Percentiles rank a stretch among this genome's conserved stretches.
phyloP scores from a whole-genome alignment of 2,797 vertebrate genomes.

The Leptodactylus fallax region DNA sequence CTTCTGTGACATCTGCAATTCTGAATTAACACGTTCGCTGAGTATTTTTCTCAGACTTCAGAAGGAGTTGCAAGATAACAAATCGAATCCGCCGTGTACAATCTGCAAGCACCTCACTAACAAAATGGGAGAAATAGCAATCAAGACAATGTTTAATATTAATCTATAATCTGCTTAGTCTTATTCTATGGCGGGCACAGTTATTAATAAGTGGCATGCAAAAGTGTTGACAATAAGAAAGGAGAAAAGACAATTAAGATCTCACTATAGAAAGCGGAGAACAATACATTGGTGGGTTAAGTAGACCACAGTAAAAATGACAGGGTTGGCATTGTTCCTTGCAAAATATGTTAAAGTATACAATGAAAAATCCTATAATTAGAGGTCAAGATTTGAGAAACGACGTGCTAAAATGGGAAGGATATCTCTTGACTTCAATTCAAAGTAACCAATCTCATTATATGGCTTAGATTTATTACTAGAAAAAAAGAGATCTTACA shows the following conservation, averaged over 20 bases:
- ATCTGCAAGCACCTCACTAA: not conserved
- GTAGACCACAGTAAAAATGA: slow-evolving; percentile 16
- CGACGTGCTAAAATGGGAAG: slow-evolving; percentile 26
- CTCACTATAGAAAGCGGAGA: slow-evolving; percentile 5
- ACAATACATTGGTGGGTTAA: slow-evolving; percentile 21
- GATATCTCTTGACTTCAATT: slow-evolving; percentile 36
- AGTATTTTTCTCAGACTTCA: slow-evolving; percentile 19
- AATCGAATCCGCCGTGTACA: not conserved
- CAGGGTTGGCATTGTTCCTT: slow-evolving; percentile 27
- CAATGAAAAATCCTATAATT: slow-evolving; percentile 45
- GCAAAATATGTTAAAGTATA: slow-evolving; percentile 40
- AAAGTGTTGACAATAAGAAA: not conserved
- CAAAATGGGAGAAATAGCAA: not conserved
- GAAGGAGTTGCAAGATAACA: not conserved
- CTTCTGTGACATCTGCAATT: slow-evolving; percentile 35
- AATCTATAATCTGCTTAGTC: slow-evolving; percentile 24
- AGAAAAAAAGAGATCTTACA: slow-evolving; percentile 45
- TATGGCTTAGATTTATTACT: slow-evolving; percentile 48
- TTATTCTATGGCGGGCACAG: not conserved
- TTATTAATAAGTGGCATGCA: not conserved
- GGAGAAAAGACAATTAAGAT: slow-evolving; percentile 37
- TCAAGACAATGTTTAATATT: slow-evolving; percentile 24
- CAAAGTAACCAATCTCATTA: slow-evolving; percentile 54
- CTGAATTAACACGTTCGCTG: slow-evolving; percentile 38
- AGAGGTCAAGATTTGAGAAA: slow-evolving; percentile 53